phyloP scores from a whole-genome alignment of 2,797 vertebrate genomes.

The Eupleurogrammus muticus region DNA sequence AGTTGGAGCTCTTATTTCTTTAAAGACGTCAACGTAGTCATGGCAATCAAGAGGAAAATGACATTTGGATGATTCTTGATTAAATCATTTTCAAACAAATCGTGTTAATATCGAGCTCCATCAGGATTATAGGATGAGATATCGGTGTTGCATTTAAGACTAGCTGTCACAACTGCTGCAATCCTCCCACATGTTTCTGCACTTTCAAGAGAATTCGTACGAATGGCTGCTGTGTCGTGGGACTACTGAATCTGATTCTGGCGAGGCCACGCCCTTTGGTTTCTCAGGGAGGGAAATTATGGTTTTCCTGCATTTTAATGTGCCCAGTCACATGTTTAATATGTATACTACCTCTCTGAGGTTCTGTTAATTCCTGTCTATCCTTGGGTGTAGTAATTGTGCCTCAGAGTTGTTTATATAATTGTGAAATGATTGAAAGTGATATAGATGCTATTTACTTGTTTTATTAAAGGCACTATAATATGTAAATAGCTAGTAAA shows the following conservation, averaged over 20 bases:
- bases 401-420: not conserved
- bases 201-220: not conserved
- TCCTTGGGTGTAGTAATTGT: constrained; percentile 5
- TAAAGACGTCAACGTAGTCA: not conserved
- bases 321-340: not conserved
- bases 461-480: not conserved
- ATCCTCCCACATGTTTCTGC: no score
- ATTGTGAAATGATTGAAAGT: not conserved
- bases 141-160: not conserved
- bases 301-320: constrained; percentile 37
- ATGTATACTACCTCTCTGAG: not conserved
- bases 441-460: not conserved
- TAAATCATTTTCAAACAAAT: not conserved
- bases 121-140: not conserved
- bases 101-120: not conserved
- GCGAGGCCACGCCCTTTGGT: constrained; percentile 29
- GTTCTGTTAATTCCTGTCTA: not conserved
- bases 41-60: constrained; percentile 7
- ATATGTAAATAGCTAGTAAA: no score
- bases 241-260: constrained; percentile 18
- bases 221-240: not conserved
- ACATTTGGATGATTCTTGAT: not conserved
- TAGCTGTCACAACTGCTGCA: not conserved
- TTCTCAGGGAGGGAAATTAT: constrained; percentile 20
- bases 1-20: not conserved